Evolutionary conservation across 2,888 invertebrate genomes (phyloP).

Genomic region (Oscheius myriophilus): DNA sequence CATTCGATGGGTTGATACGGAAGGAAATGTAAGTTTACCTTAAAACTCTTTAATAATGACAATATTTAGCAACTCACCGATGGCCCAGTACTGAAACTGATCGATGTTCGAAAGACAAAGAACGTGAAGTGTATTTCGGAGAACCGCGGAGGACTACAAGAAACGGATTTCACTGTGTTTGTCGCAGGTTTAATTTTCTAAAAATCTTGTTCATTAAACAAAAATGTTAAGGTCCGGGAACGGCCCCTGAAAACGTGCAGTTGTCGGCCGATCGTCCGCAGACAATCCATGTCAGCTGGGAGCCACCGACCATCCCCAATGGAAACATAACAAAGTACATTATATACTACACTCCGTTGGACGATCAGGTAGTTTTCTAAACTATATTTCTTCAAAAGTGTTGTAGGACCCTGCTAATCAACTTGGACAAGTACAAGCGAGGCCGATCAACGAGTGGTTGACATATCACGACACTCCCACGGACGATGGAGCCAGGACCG

Average conservation of each 20-base stretch:
- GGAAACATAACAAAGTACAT: conserved; percentile 69
- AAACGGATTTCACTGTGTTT: conserved; percentile 62
- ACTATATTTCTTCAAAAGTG: neutral
- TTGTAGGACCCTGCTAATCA: conserved; percentile 57
- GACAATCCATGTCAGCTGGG: conserved; percentile 64
- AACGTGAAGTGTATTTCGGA: conserved; percentile 65
- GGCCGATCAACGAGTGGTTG: conserved; percentile 67
- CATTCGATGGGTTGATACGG: conserved; percentile 65
- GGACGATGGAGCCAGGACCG: conserved; percentile 38
- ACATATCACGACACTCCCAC: conserved; percentile 58
- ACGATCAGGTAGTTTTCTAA: conserved; percentile 58
- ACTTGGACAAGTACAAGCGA: conserved; percentile 67
- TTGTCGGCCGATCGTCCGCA: conserved; percentile 64
- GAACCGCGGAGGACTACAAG: conserved; percentile 63
- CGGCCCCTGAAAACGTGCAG: conserved; percentile 65
- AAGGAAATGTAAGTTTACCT: conserved; percentile 60
- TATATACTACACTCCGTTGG: conserved; percentile 68
- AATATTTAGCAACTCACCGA: conserved; percentile 59
- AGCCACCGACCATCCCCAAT: conserved; percentile 66
- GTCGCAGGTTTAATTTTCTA: conserved; percentile 48
- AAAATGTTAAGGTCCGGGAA: conserved; percentile 64
- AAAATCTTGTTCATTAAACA: neutral
- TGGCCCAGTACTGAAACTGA: conserved; percentile 55
- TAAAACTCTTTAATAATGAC: neutral
- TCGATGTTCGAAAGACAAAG: conserved; percentile 59